These are phyloP conservation scores for Chromoteleia sp. DNA, from an alignment of 2,888 invertebrate species.

Conservation along the genomic window DNA sequence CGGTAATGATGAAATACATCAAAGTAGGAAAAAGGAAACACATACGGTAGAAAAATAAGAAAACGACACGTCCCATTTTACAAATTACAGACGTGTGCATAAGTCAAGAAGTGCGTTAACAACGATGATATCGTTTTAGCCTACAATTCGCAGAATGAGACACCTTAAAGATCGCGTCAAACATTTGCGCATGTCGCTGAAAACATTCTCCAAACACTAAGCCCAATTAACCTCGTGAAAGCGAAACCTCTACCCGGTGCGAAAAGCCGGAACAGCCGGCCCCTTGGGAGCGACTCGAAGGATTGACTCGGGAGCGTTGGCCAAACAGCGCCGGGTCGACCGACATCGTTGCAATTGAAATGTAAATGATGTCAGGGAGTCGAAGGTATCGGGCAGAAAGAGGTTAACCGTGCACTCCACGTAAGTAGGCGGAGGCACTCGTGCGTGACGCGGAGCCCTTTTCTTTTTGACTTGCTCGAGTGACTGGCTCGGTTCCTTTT, in stretches of 20 bases:
- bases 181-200: background rate
- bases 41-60: too few relatives aligned
- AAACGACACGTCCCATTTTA: too few relatives aligned
- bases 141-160: too few relatives aligned
- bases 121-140: too few relatives aligned
- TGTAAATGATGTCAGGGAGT: conserved; percentile 41
- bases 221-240: conserved; percentile 31
- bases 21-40: too few relatives aligned
- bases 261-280: background rate
- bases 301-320: background rate
- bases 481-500: conserved; percentile 43
- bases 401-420: conserved; percentile 55
- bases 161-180: too few relatives aligned
- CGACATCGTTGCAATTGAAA: conserved; percentile 44
- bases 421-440: conserved; percentile 56
- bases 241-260: background rate
- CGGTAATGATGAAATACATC: too few relatives aligned
- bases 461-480: conserved; percentile 54
- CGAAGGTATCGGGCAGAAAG: conserved; percentile 48
- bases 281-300: conserved; percentile 9
- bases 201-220: conserved; percentile 29
- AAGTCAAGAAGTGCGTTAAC: too few relatives aligned
- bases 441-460: conserved; percentile 40
- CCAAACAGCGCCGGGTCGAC: conserved; percentile 26
- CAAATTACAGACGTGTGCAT: too few relatives aligned